Conservation (phyloP, 2,888 invertebrate species). For the Alsophila aescularia region DNA sequence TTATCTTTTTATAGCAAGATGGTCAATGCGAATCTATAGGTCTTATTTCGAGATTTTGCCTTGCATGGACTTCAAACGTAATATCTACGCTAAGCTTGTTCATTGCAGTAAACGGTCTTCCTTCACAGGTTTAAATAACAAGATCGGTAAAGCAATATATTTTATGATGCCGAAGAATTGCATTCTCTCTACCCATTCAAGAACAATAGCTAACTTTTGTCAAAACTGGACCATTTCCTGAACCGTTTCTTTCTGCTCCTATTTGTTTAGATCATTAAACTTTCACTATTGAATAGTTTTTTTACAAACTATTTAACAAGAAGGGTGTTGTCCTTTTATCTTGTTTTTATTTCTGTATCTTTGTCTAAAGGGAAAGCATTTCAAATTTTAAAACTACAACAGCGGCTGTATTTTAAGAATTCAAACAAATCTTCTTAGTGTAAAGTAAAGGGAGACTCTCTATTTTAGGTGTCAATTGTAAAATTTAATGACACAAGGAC, state of each 20-base stretch:
- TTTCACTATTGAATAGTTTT: constrained; percentile 24
- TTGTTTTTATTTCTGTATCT: constrained; percentile 13
- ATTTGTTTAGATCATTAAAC: constrained; percentile 10
- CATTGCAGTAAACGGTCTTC: no score
- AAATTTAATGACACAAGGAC: background rate
- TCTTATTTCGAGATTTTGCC: no score
- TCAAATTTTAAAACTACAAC: constrained; percentile 17
- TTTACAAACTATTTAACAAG: background rate
- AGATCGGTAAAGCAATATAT: background rate
- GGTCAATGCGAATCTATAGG: no score
- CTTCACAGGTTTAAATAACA: background rate
- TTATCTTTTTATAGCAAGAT: no score
- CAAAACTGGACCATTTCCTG: constrained; percentile 25
- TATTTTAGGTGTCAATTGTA: background rate
- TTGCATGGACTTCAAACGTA: no score
- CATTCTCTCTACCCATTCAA: constrained; percentile 22
- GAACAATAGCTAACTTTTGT: constrained; percentile 17
- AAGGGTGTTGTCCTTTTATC: background rate
- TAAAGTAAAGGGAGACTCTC: background rate
- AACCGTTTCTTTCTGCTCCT: constrained; percentile 5
- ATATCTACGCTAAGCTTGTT: no score
- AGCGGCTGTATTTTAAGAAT: background rate
- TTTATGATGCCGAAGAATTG: constrained; percentile 16
- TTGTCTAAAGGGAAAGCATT: constrained; percentile 37
- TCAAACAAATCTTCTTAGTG: background rate